These are phyloP conservation scores for Idris sp. DNA, from an alignment of 1,140 invertebrate species.

Conservation along the genomic window DNA sequence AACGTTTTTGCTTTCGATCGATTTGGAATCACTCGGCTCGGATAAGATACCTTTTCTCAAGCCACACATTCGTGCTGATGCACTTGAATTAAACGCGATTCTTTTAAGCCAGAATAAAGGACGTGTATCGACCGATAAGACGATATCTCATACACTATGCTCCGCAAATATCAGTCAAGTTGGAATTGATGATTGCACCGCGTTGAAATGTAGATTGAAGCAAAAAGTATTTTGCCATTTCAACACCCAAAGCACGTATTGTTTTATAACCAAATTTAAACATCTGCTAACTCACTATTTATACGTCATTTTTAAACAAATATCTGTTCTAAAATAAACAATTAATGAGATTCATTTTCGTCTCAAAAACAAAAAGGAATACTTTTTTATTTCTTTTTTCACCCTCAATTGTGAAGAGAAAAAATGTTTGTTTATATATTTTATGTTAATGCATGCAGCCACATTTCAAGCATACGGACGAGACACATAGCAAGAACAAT, in stretches of 20 bases:
- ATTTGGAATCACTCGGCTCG: constrained; percentile 52
- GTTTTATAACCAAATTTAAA: constrained; percentile 7
- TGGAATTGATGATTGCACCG: constrained; percentile 45
- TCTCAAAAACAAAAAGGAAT: too few relatives aligned
- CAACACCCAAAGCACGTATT: constrained; percentile 12
- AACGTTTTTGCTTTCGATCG: constrained; percentile 45
- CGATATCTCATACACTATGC: constrained; percentile 51
- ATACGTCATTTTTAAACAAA: too few relatives aligned
- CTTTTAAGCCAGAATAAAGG: constrained; percentile 52
- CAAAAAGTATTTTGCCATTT: constrained; percentile 42
- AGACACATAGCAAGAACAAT: constrained; percentile 1
- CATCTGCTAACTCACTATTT: too few relatives aligned
- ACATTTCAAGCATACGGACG: too few relatives aligned
- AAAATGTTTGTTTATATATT: constrained; percentile 45
- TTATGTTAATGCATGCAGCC: constrained; percentile 16
- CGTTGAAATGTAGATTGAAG: constrained; percentile 55
- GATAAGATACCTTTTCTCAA: constrained; percentile 53
- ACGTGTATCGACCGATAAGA: constrained; percentile 59
- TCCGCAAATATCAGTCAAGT: constrained; percentile 45
- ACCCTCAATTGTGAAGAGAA: too few relatives aligned
- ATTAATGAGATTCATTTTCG: too few relatives aligned
- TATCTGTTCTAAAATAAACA: neutral
- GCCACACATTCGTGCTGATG: constrained; percentile 56
- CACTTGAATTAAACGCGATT: constrained; percentile 54
- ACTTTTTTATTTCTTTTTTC: too few relatives aligned